Evolutionary conservation across 2,888 invertebrate genomes (phyloP), one percentile per base, ranked within the genome.

Genomic region (Hemistola chrysoprasaria): DNA sequence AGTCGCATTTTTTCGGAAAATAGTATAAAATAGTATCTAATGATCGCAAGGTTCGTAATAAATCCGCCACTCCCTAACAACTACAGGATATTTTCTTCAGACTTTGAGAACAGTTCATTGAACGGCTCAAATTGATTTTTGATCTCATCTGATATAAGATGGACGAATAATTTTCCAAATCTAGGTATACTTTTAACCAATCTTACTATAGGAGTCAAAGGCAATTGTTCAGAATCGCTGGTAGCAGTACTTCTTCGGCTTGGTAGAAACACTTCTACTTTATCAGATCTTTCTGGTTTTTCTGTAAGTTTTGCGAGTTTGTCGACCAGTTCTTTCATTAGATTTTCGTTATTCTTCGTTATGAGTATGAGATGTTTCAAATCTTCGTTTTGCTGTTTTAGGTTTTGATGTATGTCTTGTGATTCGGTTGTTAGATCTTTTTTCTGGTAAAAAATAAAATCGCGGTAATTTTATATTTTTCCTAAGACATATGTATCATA

Each of bases 341-440:
- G 32, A 2, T 71, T 67, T 43, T 67, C 71, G 25, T 65, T 71
- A 0, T 30, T 43, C 41, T 71, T 55, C 1, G 65, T 57, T 8
- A 62, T 38, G 47, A 59, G 62, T 1, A 78, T 36, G 8, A 86
- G 48, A 33, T 71, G 59, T 30, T 79, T 78, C 36, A 84, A 56
- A 0, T 73, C 75, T 62, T 76, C 74, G 6, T 66, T 65, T 20
- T 84, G 80, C 37, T 79, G 62, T 24, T 69, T 56, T 22, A 83
- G 46, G 39, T 72, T 76, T 3, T 80, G 71, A 51, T 76, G 74
- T 8, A 83, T 49, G 40, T 73, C 77, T 4, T 64, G 51, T 11
- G 20, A 31, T 47, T 47, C 49, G 45, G 28, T 28, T 7, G 41
- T 41, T 51, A 2, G 53, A 26, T 33, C 16, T 4, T 16, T 16